Evolutionary conservation across 2,797 vertebrate species (phyloP).

Genomic region (Lepus oiostolus): DNA sequence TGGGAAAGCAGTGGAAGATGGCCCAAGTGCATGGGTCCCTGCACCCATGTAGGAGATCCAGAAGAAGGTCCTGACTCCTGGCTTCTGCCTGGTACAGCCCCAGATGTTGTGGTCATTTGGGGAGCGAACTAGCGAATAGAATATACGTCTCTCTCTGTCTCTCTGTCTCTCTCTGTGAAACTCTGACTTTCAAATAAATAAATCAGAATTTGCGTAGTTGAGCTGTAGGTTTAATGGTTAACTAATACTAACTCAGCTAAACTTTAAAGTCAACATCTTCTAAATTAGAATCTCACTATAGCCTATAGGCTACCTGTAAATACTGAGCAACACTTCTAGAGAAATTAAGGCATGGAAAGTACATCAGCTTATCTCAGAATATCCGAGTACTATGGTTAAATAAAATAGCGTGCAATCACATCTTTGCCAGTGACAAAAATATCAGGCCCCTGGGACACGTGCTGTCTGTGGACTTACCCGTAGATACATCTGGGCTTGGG

Average conservation of each 20-base stretch:
- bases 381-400: not conserved
- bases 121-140: too few relatives aligned
- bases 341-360: not conserved
- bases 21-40: too few relatives aligned
- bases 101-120: too few relatives aligned
- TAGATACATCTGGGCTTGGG: conserved; percentile 98
- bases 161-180: too few relatives aligned
- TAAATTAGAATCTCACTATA: not conserved
- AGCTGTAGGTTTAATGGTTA: conserved; percentile 4
- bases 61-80: too few relatives aligned
- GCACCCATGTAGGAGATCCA: too few relatives aligned
- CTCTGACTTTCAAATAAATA: too few relatives aligned
- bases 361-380: conserved; percentile 3
- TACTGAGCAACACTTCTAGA: conserved; percentile 4
- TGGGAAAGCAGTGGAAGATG: too few relatives aligned
- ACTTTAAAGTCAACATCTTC: conserved; percentile 21
- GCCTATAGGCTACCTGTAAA: conserved; percentile 25
- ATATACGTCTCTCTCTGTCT: too few relatives aligned
- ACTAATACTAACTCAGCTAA: conserved; percentile 29
- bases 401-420: conserved; percentile 3
- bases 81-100: too few relatives aligned
- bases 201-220: not conserved
- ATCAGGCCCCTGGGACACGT: not conserved
- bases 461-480: conserved; percentile 90
- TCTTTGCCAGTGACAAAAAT: not conserved